phyloP scores from a whole-genome alignment of 2,797 vertebrate genomes.

The Tenualosa thibaudeaui region DNA sequence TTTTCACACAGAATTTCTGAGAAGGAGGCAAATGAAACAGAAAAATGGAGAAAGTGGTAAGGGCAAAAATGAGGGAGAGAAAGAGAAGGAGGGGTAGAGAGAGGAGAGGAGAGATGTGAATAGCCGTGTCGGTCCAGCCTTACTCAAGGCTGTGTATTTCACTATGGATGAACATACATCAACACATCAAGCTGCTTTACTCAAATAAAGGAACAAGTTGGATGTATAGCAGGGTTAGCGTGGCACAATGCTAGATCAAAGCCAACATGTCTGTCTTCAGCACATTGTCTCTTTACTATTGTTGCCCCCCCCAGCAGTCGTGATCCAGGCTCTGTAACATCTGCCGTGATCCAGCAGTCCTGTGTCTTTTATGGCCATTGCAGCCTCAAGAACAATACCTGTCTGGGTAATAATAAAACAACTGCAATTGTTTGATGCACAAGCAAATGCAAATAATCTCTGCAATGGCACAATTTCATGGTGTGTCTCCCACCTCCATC shows the following conservation, averaged over 20 bases:
- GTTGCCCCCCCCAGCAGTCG: background rate
- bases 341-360: background rate
- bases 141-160: conserved; percentile 14
- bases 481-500: conserved; percentile 38
- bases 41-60: background rate
- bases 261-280: background rate
- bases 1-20: background rate
- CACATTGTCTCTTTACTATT: background rate
- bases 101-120: conserved; percentile 28
- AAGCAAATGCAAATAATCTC: conserved; percentile 68
- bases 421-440: conserved; percentile 44
- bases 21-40: conserved; percentile 12
- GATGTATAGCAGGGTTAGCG: background rate
- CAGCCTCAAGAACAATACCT: conserved; percentile 62
- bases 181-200: background rate
- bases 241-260: background rate
- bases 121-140: conserved; percentile 57
- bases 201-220: conserved; percentile 1
- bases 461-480: conserved; percentile 48
- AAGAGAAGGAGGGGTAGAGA: conserved; percentile 27
- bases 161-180: background rate
- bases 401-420: conserved; percentile 51
- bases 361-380: background rate
- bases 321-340: background rate
- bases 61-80: background rate